phyloP scores from a whole-genome alignment of 2,113 vertebrate genomes.

The Quiscalus mexicanus region DNA sequence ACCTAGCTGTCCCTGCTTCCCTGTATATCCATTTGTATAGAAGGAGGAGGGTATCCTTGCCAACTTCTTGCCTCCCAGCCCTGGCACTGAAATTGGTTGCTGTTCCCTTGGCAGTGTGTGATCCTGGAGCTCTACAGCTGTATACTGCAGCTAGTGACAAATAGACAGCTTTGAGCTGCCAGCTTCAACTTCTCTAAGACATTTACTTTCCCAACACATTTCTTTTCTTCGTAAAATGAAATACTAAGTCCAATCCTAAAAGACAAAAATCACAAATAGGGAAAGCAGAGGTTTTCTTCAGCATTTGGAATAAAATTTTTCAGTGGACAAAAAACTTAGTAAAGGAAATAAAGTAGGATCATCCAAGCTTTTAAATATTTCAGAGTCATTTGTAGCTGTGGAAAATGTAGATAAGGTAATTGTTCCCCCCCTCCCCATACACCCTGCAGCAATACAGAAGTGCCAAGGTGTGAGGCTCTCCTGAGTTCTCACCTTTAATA shows the following conservation, averaged over 20 bases:
- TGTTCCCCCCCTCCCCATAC: neutral
- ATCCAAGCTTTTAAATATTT: neutral
- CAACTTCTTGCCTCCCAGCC: neutral
- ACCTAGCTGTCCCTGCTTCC: neutral
- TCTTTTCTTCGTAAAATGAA: neutral
- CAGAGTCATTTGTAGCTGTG: neutral
- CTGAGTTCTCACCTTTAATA: neutral
- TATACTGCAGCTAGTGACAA: neutral
- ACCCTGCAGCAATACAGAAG: neutral
- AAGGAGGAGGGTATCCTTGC: neutral
- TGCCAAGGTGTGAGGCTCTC: fast-evolving
- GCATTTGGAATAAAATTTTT: neutral
- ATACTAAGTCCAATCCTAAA: neutral
- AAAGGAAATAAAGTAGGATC: neutral
- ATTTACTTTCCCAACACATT: neutral
- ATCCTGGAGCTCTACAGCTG: conserved; percentile 11
- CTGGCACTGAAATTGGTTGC: neutral
- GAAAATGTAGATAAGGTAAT: neutral
- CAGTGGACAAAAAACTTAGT: neutral
- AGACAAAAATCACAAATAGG: neutral
- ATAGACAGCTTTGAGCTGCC: neutral
- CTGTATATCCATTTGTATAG: neutral
- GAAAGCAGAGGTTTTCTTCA: neutral
- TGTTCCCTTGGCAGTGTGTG: neutral
- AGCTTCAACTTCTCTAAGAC: neutral